Evolutionary conservation across 2,888 invertebrate species (phyloP), one percentile per base, ranked within the genome.

Genomic region (Alentia gelatinosa): DNA sequence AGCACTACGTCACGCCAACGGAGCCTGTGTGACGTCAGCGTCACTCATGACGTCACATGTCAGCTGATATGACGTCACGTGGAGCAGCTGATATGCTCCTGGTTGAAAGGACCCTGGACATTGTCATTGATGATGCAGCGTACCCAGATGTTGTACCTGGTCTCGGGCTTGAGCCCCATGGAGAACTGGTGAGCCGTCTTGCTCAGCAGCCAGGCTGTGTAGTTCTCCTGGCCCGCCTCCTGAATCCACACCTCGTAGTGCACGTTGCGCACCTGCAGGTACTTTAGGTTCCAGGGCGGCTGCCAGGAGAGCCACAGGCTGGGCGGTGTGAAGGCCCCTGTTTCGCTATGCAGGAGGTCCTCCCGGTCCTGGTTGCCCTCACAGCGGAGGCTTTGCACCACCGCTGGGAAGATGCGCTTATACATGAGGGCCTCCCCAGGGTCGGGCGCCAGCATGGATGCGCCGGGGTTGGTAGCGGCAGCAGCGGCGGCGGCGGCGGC

Each of bases 211-310:
- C 92, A 94, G 7, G 92, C 92, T 12, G 90, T 83, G 86, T 91
- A 91, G 39, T 91, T 89, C 30, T 93, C 92, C 30, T 86, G 63
- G 15, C 90, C 90, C 4, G 50, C 84, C 42, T 94, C 92, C 63
- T 94, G 94, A 33, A 95, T 50, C 91, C 94, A 92, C 37, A 95
- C 92, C 90, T 94, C 94, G 92, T 94, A 95, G 9, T 92, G 90
- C n/a, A 94, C 39, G 9, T 75, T 89, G 23, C 68, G 35, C 90
- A 75, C 90, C 15, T 75, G 74, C n/a, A 94, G 79, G 90, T 92
- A 93, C 15, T 92, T 83, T 0, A 94, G n/a, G 89, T 94, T 95
- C 94, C 94, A 94, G 0, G 95, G 95, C n/a, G 90, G 91, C 23
- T 91, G 90, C 95, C 95, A 95, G 9, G 91, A 79, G 12, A 95